Percentiles rank a stretch among this genome's conserved stretches.
Evolutionary conservation across 2,888 invertebrate species (phyloP).

Genomic region (Pilophorus perplexus): DNA sequence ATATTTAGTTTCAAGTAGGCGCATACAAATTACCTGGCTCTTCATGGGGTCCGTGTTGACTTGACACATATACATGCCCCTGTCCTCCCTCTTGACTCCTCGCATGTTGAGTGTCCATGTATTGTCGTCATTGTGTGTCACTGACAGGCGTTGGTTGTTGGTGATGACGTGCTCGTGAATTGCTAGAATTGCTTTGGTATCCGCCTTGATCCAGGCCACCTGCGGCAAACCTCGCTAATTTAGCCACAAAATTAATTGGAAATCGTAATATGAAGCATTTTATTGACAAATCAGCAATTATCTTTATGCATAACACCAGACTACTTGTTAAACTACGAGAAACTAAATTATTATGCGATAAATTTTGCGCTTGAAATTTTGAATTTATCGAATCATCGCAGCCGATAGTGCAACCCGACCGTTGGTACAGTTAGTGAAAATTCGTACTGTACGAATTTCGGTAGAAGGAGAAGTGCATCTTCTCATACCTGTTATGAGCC

Average conservation of each 20-base stretch:
- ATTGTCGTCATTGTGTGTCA: constrained; percentile 88
- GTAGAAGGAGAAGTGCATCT: background rate
- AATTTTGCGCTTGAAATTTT: too few relatives aligned
- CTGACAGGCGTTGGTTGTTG: constrained; percentile 83
- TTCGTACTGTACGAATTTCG: too few relatives aligned
- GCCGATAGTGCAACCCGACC: too few relatives aligned
- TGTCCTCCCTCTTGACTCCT: constrained; percentile 79
- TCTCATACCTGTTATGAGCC: constrained; percentile 17
- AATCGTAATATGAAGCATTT: too few relatives aligned
- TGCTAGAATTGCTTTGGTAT: constrained; percentile 88
- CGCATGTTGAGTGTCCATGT: constrained; percentile 90
- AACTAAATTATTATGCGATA: too few relatives aligned
- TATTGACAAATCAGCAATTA: too few relatives aligned
- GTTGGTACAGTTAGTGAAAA: too few relatives aligned
- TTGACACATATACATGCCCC: constrained; percentile 92
- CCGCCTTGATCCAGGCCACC: constrained; percentile 95
- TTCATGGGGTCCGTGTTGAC: constrained; percentile 93
- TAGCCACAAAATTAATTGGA: too few relatives aligned
- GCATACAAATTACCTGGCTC: constrained; percentile 68
- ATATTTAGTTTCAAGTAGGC: too few relatives aligned
- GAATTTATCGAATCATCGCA: too few relatives aligned
- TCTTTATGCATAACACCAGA: too few relatives aligned
- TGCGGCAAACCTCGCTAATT: constrained; percentile 52
- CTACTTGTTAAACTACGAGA: too few relatives aligned
- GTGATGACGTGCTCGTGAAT: constrained; percentile 93